Conservation (phyloP, 2,888 invertebrate species). For the Adelphocoris suturalis region DNA sequence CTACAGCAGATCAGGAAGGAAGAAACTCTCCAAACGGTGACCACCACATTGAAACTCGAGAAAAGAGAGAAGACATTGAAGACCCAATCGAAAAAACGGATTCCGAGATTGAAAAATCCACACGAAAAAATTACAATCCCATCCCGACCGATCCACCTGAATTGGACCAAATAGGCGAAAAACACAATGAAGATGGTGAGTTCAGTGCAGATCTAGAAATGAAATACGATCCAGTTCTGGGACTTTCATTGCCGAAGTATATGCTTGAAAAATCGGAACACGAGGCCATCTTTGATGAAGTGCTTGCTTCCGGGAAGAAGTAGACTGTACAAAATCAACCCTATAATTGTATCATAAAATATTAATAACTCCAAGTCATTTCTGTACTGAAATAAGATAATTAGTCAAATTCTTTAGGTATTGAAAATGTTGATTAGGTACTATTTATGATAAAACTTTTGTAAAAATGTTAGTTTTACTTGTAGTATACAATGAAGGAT, state of each 20-base stretch:
- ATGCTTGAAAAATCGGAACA: slow-evolving; percentile 85
- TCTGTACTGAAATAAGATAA: neutral
- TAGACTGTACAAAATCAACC: slow-evolving; percentile 42
- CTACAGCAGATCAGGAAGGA: neutral
- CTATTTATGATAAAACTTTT: neutral
- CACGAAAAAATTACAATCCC: slow-evolving; percentile 77
- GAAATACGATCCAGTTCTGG: slow-evolving; percentile 83
- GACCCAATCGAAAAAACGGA: slow-evolving; percentile 76
- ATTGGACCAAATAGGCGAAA: slow-evolving; percentile 56
- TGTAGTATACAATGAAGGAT: no score
- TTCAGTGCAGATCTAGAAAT: slow-evolving; percentile 85
- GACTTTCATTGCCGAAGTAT: slow-evolving; percentile 84
- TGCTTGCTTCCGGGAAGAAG: slow-evolving; percentile 75
- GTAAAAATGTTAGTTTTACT: neutral
- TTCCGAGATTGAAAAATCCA: slow-evolving; percentile 55
- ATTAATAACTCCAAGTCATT: neutral
- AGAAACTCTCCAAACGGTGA: neutral
- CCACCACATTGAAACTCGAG: neutral
- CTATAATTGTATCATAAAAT: neutral
- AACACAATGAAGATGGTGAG: slow-evolving; percentile 79
- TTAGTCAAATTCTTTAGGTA: slow-evolving; percentile 9
- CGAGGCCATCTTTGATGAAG: slow-evolving; percentile 84
- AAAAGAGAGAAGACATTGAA: slow-evolving; percentile 48
- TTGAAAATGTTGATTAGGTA: neutral
- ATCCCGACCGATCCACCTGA: slow-evolving; percentile 77